A percentile compares a stretch with the other conserved stretches of the same genome.
Evolutionary conservation across 1,140 invertebrate genomes (phyloP).

Genomic region (Musca domestica): DNA sequence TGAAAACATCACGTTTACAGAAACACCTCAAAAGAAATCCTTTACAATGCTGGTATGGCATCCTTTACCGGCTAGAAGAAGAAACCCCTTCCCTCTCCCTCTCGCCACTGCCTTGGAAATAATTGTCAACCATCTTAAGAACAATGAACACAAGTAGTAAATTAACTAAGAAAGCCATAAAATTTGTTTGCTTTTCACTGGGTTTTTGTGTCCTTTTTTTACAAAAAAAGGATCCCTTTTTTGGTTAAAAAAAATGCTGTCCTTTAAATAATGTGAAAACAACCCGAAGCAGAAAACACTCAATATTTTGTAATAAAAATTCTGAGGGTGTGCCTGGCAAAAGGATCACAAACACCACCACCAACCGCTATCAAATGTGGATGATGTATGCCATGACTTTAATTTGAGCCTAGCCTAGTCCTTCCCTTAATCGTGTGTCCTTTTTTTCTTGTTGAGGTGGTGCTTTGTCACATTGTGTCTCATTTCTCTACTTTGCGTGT

Average conservation of each 20-base stretch:
- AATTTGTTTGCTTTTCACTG: too few species aligned
- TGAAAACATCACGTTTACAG: conserved; percentile 15
- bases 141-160: background rate
- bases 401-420: too few species aligned
- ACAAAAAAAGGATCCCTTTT: background rate
- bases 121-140: background rate
- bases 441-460: too few species aligned
- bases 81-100: background rate
- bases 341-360: background rate
- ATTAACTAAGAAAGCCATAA: background rate
- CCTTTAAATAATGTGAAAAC: too few species aligned
- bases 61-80: conserved; percentile 2
- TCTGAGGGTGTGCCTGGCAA: conserved; percentile 12
- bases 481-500: too few species aligned
- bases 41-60: background rate
- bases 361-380: too few species aligned
- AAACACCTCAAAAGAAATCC: background rate
- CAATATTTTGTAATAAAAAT: conserved; percentile 5
- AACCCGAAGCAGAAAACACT: too few species aligned
- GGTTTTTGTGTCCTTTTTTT: background rate
- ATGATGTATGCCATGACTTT: too few species aligned
- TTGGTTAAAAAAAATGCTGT: too few species aligned
- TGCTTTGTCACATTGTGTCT: too few species aligned
- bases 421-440: too few species aligned
- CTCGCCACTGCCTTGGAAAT: too few species aligned